Conservation (phyloP, 2,888 invertebrate genomes). For the Spialia ferax region DNA sequence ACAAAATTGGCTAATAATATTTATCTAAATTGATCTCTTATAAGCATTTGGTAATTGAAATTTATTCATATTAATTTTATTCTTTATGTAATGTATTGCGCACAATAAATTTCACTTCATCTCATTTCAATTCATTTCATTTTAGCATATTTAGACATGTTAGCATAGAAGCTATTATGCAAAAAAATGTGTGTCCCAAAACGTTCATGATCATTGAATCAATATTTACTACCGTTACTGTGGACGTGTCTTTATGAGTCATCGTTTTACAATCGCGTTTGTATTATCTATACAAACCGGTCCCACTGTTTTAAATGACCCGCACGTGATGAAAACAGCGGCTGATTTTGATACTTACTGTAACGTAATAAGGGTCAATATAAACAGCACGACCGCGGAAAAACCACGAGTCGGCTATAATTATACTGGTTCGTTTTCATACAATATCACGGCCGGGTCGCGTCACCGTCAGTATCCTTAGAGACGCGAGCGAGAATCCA, state of each 20-base stretch:
- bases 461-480: conserved; percentile 17
- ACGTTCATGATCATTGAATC: not conserved
- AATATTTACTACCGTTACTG: not conserved
- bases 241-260: conserved; percentile 14
- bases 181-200: not conserved
- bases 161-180: too few relatives aligned
- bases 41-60: too few relatives aligned
- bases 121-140: too few relatives aligned
- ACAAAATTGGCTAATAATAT: too few relatives aligned
- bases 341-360: not conserved
- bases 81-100: too few relatives aligned
- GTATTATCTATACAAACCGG: conserved; percentile 6
- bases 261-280: conserved; percentile 18
- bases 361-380: conserved; percentile 18
- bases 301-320: conserved; percentile 2
- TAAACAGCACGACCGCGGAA: not conserved
- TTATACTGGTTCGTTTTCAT: conserved; percentile 31
- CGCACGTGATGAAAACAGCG: conserved; percentile 6
- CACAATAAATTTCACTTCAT: too few relatives aligned
- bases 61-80: too few relatives aligned
- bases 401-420: not conserved
- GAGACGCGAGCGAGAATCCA: conserved; percentile 7
- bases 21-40: too few relatives aligned
- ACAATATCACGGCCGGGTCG: conserved; percentile 20
- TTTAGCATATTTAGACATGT: too few relatives aligned